Evolutionary conservation across 2,797 vertebrate species (phyloP).

Genomic region (Chromis chromis): DNA sequence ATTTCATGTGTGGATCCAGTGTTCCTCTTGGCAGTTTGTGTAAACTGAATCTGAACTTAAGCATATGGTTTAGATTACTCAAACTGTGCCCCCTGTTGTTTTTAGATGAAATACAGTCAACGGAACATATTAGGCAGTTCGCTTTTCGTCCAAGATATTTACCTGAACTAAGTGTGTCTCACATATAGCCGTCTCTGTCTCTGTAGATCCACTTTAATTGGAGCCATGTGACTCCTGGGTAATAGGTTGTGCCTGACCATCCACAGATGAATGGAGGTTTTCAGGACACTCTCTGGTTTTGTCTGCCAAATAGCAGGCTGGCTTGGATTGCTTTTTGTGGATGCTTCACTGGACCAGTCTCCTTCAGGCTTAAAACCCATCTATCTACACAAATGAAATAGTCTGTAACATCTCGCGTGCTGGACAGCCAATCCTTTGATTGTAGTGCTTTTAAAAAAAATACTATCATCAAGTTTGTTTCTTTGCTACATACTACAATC

Average conservation of each 20-base stretch:
- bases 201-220: conserved; percentile 65
- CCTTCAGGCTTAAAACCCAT: conserved; percentile 17
- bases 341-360: conserved; percentile 19
- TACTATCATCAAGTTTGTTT: conserved; percentile 7
- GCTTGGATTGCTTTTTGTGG: conserved; percentile 28
- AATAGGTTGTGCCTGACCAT: conserved; percentile 73
- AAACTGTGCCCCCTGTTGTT: conserved; percentile 58
- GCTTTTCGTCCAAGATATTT: conserved; percentile 56
- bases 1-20: conserved; percentile 58
- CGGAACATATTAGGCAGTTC: conserved; percentile 38
- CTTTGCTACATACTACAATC: neutral
- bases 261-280: conserved; percentile 64
- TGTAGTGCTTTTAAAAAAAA: neutral
- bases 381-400: conserved; percentile 14
- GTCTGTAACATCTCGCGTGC: conserved; percentile 19
- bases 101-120: conserved; percentile 59
- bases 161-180: conserved; percentile 62
- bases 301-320: conserved; percentile 42
- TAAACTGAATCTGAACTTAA: conserved; percentile 56
- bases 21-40: conserved; percentile 47
- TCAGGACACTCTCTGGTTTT: conserved; percentile 52
- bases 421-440: conserved; percentile 24
- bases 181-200: conserved; percentile 59
- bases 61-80: conserved; percentile 66
- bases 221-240: conserved; percentile 69